Percentiles rank a stretch among this genome's conserved stretches.
phyloP scores from a whole-genome alignment of 2,888 invertebrate species.

The Gari tellinella region DNA sequence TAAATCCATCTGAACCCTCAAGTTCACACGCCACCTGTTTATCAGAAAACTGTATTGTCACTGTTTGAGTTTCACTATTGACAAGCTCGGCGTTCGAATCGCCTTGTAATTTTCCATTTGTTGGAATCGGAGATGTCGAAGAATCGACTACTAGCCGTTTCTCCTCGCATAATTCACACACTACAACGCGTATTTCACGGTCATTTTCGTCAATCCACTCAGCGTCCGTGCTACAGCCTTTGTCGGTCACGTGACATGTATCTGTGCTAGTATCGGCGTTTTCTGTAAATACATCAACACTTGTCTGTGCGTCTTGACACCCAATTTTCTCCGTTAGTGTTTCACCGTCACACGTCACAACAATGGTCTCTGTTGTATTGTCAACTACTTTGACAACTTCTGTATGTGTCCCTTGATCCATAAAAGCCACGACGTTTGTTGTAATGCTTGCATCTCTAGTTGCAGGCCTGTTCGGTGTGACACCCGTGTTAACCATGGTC shows the following conservation, averaged over 20 bases:
- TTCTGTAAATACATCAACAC: constrained; percentile 64
- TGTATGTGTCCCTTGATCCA: constrained; percentile 78
- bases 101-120: constrained; percentile 62
- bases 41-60: constrained; percentile 61
- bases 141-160: constrained; percentile 46
- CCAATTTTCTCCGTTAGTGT: constrained; percentile 73
- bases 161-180: constrained; percentile 56
- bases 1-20: constrained; percentile 51
- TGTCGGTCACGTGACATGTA: constrained; percentile 54
- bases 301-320: constrained; percentile 74
- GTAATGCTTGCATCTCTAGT: constrained; percentile 72
- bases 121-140: constrained; percentile 59
- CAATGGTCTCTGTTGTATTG: constrained; percentile 68
- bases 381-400: constrained; percentile 68
- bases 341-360: constrained; percentile 74
- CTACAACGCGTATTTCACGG: constrained; percentile 42
- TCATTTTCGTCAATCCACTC: constrained; percentile 47
- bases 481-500: constrained; percentile 73
- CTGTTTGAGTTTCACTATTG: constrained; percentile 70
- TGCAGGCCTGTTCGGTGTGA: constrained; percentile 72
- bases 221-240: constrained; percentile 62
- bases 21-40: constrained; percentile 70
- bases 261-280: constrained; percentile 72
- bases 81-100: constrained; percentile 52
- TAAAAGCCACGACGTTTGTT: constrained; percentile 68